Conservation (phyloP, 2,888 invertebrate genomes). For the Parnassius glacialis region DNA sequence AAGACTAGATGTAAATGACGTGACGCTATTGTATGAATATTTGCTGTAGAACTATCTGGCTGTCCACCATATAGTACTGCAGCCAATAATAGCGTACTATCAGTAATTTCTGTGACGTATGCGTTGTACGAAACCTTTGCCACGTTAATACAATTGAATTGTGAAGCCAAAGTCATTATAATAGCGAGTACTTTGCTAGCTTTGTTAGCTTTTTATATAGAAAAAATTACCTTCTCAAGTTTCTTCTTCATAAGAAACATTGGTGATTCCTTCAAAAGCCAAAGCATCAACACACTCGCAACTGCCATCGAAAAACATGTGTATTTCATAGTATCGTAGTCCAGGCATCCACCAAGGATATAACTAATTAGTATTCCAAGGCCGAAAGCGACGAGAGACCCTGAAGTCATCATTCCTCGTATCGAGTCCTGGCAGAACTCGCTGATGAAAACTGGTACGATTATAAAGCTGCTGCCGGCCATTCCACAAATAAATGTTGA, state of each 20-base stretch:
- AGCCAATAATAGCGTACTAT: no score
- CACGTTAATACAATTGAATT: no score
- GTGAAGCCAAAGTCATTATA: no score
- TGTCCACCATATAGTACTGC: no score
- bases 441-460: conserved; percentile 40
- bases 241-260: conserved; percentile 17
- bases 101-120: no score
- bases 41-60: no score
- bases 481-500: conserved; percentile 55
- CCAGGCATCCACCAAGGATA: conserved; percentile 50
- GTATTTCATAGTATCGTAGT: conserved; percentile 52
- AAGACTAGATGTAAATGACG: no score
- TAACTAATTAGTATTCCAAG: conserved; percentile 42
- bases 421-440: no score
- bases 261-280: conserved; percentile 50
- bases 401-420: conserved; percentile 37
- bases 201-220: no score
- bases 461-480: conserved; percentile 46
- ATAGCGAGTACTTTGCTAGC: no score
- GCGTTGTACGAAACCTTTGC: no score
- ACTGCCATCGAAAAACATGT: conserved; percentile 43
- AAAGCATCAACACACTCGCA: conserved; percentile 39
- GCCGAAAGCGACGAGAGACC: conserved; percentile 38
- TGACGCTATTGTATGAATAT: no score
- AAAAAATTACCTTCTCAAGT: conserved; percentile 41